Conservation (phyloP, 1,140 invertebrate genomes). For the Drosophila chauvacae region DNA sequence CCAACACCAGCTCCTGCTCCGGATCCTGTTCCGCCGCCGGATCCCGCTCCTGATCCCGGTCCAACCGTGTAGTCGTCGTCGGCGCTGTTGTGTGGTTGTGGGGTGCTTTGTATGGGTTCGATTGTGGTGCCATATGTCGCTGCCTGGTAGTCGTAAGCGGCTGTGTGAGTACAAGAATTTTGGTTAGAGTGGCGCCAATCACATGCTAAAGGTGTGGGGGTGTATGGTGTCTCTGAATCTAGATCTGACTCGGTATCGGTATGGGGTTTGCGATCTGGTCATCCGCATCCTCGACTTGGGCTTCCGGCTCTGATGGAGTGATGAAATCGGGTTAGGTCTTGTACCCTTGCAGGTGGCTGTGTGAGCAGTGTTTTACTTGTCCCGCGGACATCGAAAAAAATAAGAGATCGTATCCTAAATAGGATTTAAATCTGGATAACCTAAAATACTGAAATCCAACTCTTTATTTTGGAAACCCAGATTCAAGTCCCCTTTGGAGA, state of each 20-base stretch:
- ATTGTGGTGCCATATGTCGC: slow-evolving; percentile 82
- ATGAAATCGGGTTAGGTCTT: slow-evolving; percentile 23
- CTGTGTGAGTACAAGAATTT: slow-evolving; percentile 72
- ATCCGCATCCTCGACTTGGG: slow-evolving; percentile 3
- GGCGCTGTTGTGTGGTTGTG: slow-evolving; percentile 70
- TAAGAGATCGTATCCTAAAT: neutral
- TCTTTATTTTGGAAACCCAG: no score
- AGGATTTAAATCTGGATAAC: no score
- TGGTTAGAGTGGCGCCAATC: slow-evolving; percentile 71
- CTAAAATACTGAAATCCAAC: neutral
- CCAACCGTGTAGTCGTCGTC: slow-evolving; percentile 63
- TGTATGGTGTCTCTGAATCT: slow-evolving; percentile 27
- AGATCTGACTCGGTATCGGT: slow-evolving; percentile 1
- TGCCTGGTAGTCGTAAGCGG: slow-evolving; percentile 83
- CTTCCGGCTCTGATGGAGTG: slow-evolving; percentile 34
- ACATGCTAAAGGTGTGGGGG: slow-evolving; percentile 15
- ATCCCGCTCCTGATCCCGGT: slow-evolving; percentile 24
- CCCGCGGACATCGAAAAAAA: neutral
- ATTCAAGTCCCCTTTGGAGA: neutral
- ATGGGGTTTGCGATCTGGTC: neutral
- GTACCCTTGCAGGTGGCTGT: slow-evolving; percentile 11
- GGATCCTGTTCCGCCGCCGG: slow-evolving; percentile 26
- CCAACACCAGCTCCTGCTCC: slow-evolving; percentile 17
- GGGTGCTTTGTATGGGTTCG: slow-evolving; percentile 74
- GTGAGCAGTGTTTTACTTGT: slow-evolving; percentile 6